Base-by-base conservation (phyloP, 2,113 vertebrate species). In the Ammodytes dubius region DNA sequence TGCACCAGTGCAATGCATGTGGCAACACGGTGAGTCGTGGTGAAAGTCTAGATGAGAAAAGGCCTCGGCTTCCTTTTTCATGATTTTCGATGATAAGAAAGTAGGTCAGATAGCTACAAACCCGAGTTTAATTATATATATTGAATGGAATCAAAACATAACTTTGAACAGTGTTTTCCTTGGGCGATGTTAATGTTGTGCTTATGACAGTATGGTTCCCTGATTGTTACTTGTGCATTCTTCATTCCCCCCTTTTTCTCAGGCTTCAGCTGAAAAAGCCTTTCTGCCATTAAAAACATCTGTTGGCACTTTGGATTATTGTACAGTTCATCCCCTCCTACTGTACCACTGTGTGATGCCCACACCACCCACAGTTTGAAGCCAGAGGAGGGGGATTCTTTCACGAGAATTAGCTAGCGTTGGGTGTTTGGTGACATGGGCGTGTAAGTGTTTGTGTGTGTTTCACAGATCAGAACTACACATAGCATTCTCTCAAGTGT, bases 331-430 rank as follows among this genome's bases (percentile, higher is more conserved):
- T 27, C 74, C 81, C 83, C 83, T 89, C 89, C 88, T 91, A 78
- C 84, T 91, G 89, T 82, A 87, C 74, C 79, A 57, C 71, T 79
- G 83, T 87, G 89, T 82, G 85, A 90, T 82, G 84, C 77, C 74
- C 76, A 84, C 83, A 91, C 92, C 90, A 88, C 87, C 92, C 88
- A 85, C 71, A 74, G 78, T 68, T 64, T 56, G 49, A 86, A 82
- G 77, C 84, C 81, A 77, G 56, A 52, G 50, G 46, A 68, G 40
- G 69, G 53, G 45, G 77, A 82, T 74, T 86, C 63, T 80, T 85
- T 89, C 86, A 89, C 85, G 39, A 77, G 64, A 73, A 77, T 75
- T 64, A 66, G 74, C 56, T 75, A 10, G 46, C 81, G 83, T 70
- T 74, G 71, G 81, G 80, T 73, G 82, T 77, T 77, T 60, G 54